Conservation (phyloP, 2,797 vertebrate genomes). For the Phalloptychus januarius region DNA sequence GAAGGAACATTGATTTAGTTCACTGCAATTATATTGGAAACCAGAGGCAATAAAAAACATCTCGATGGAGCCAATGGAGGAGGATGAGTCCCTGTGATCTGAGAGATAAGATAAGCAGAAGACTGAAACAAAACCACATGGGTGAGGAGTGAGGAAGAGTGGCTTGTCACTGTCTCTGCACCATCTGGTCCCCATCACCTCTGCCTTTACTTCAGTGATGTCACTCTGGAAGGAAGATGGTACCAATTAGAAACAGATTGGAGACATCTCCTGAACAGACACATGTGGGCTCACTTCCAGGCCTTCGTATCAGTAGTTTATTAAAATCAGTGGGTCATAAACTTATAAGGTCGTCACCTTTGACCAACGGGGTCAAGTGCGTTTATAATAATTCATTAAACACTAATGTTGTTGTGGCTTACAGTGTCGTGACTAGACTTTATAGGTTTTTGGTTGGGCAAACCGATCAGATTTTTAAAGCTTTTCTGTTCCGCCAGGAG, state of each 20-base stretch:
- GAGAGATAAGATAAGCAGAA: slow-evolving; percentile 55
- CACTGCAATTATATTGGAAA: slow-evolving; percentile 50
- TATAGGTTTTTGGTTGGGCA: slow-evolving; percentile 44
- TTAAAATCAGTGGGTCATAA: slow-evolving; percentile 28
- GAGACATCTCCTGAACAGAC: slow-evolving; percentile 54
- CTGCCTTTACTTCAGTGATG: slow-evolving; percentile 64
- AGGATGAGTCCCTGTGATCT: slow-evolving; percentile 25
- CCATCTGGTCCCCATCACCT: slow-evolving; percentile 75
- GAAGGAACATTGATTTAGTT: slow-evolving; percentile 63
- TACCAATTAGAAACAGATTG: slow-evolving; percentile 69
- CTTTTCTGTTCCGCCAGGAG: slow-evolving; percentile 58
- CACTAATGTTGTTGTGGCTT: slow-evolving; percentile 32
- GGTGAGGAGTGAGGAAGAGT: slow-evolving; percentile 55
- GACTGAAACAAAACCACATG: slow-evolving; percentile 47
- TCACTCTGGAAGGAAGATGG: slow-evolving; percentile 70
- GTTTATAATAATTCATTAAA: slow-evolving; percentile 20
- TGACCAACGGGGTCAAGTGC: slow-evolving; percentile 1
- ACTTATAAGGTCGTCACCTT: slow-evolving; percentile 7
- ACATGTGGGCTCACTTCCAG: slow-evolving; percentile 32
- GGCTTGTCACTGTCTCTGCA: slow-evolving; percentile 55
- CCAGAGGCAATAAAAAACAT: slow-evolving; percentile 46
- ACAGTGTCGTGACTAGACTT: slow-evolving; percentile 26
- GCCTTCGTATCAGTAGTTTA: slow-evolving; percentile 32
- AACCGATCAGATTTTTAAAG: slow-evolving; percentile 45
- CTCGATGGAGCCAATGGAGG: slow-evolving; percentile 19